phyloP scores from a whole-genome alignment of 2,797 vertebrate genomes.

The Rhynchonycteris naso region DNA sequence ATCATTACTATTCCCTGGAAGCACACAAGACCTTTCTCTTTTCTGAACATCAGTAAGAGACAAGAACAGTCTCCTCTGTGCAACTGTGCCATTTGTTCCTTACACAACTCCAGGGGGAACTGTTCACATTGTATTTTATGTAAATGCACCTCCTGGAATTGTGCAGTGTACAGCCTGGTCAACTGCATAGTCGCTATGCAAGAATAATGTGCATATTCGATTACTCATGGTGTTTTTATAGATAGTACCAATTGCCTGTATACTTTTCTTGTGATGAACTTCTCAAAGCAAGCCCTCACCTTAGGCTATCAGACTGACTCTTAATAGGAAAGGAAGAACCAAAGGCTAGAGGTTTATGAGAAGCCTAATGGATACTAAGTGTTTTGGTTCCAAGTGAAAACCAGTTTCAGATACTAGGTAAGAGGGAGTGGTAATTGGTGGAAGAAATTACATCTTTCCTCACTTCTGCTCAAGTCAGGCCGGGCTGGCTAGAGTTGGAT shows the following conservation, averaged over 20 bases:
- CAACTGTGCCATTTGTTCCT: neutral
- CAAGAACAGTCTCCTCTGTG: neutral
- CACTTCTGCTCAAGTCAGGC: neutral
- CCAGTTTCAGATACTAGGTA: conserved; percentile 57
- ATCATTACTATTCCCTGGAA: neutral
- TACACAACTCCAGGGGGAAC: neutral
- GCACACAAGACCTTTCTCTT: neutral
- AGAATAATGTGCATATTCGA: neutral
- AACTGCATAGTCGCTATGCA: neutral
- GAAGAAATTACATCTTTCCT: conserved; percentile 55
- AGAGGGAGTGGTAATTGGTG: conserved; percentile 47
- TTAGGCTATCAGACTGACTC: conserved; percentile 49
- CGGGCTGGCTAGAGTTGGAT: neutral
- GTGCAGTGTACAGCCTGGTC: neutral
- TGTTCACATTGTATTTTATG: neutral
- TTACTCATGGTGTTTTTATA: conserved; percentile 29
- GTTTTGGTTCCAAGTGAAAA: conserved; percentile 48
- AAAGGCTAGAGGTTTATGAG: conserved; percentile 56
- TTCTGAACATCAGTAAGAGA: neutral
- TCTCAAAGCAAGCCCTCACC: conserved; percentile 45
- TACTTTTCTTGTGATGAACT: conserved; percentile 47
- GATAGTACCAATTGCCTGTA: neutral
- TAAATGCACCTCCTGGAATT: neutral
- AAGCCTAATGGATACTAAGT: neutral
- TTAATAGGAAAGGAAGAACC: conserved; percentile 55